phyloP scores from a whole-genome alignment of 2,888 invertebrate species.

The Calameuta filiformis region DNA sequence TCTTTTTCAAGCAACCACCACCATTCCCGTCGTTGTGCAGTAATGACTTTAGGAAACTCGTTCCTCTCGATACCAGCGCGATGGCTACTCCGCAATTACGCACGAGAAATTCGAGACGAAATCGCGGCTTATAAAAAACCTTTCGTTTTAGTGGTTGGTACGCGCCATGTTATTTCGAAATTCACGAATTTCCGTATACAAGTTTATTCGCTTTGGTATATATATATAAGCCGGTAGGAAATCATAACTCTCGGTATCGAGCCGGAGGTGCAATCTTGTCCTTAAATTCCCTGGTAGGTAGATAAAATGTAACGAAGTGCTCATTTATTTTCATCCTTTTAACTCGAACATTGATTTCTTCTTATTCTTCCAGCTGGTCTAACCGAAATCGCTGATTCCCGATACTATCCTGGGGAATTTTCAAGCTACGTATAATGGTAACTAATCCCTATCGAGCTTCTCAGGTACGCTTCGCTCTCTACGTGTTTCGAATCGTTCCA shows the following conservation, averaged over 20 bases:
- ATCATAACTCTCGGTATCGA: not conserved
- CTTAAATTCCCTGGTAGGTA: not conserved
- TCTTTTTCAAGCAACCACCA: conserved; percentile 42
- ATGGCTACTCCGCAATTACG: not conserved
- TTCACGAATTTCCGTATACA: not conserved
- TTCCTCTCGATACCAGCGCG: conserved; percentile 22
- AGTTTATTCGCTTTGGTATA: not conserved
- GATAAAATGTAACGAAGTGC: not conserved
- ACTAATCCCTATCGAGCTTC: conserved; percentile 1
- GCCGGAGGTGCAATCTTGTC: not conserved
- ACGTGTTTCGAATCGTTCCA: conserved; percentile 5
- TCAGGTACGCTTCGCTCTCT: not conserved
- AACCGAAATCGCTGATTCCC: not conserved
- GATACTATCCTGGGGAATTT: not conserved
- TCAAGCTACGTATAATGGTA: not conserved
- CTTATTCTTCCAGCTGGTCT: not conserved
- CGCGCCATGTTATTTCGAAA: not conserved
- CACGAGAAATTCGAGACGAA: not conserved
- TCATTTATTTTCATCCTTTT: not conserved
- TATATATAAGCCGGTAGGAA: not conserved
- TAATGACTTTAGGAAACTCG: conserved; percentile 46
- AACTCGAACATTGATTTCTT: not conserved
- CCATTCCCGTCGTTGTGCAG: conserved; percentile 37
- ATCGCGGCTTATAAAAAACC: not conserved
- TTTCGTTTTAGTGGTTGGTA: not conserved